These are phyloP conservation scores for Drepana arcuata DNA, from an alignment of 1,140 invertebrate species.

Conservation along the genomic window DNA sequence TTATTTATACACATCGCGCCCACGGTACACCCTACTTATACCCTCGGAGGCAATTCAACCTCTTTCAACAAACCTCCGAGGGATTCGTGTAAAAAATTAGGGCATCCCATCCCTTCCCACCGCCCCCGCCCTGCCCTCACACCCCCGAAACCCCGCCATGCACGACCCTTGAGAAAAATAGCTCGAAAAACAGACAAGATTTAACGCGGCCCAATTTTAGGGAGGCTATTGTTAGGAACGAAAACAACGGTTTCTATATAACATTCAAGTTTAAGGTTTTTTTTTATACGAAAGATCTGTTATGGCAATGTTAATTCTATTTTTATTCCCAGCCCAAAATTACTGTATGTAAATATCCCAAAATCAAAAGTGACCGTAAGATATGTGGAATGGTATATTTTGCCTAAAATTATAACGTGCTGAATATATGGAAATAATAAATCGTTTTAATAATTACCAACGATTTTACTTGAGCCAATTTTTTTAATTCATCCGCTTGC, in stretches of 20 bases:
- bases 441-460: too few species aligned
- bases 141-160: conserved; percentile 43
- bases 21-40: too few species aligned
- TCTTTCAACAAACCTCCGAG: conserved; percentile 39
- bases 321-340: too few species aligned
- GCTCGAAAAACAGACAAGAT: conserved; percentile 63
- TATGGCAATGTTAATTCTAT: too few species aligned
- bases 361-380: too few species aligned
- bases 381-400: too few species aligned
- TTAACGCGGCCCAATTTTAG: conserved; percentile 39
- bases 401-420: too few species aligned
- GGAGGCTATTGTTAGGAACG: conserved; percentile 6
- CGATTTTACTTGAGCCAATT: too few species aligned
- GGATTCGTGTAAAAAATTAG: conserved; percentile 51
- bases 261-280: too few species aligned
- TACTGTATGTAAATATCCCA: neutral
- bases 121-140: conserved; percentile 17
- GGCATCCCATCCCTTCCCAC: conserved; percentile 30
- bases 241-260: neutral
- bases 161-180: conserved; percentile 67
- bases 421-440: too few species aligned
- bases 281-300: neutral
- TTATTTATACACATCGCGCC: too few species aligned
- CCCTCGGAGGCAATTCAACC: conserved; percentile 27
- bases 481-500: too few species aligned